phyloP scores from a whole-genome alignment of 2,797 vertebrate species.

The Microctenopoma stevenorrisi region DNA sequence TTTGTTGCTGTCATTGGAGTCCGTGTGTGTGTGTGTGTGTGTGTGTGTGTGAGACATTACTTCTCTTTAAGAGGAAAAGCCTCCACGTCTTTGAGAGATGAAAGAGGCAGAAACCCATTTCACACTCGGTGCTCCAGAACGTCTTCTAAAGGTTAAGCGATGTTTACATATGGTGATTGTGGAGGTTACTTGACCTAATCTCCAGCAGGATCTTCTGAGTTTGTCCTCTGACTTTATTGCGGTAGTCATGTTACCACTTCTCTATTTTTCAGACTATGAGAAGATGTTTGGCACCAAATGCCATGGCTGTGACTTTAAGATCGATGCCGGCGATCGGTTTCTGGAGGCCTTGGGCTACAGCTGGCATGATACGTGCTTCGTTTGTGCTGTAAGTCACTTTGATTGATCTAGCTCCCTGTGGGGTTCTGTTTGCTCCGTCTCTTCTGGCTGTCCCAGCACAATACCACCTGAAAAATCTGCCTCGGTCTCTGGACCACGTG shows the following conservation, averaged over 20 bases:
- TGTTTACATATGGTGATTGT: constrained; percentile 29
- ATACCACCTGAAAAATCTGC: constrained; percentile 60
- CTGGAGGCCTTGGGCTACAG: constrained; percentile 98
- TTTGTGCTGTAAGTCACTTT: constrained; percentile 93
- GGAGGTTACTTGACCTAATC: constrained; percentile 28
- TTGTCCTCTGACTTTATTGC: constrained; percentile 28
- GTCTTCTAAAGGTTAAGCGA: constrained; percentile 29
- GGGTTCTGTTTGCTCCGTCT: constrained; percentile 45
- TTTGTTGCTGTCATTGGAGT: constrained; percentile 17
- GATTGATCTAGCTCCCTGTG: constrained; percentile 68
- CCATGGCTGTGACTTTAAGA: constrained; percentile 99
- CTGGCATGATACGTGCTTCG: constrained; percentile 99
- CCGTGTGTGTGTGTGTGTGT: constrained; percentile 15
- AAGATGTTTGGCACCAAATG: constrained; percentile 99
- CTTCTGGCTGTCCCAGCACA: constrained; percentile 52
- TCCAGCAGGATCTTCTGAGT: constrained; percentile 14
- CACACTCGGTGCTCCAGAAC: constrained; percentile 19
- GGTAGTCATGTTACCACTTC: constrained; percentile 5
- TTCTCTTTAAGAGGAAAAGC: constrained; percentile 28
- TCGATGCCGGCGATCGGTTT: constrained; percentile 97
- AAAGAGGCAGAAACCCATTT: constrained; percentile 43
- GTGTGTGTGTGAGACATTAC: constrained; percentile 15
- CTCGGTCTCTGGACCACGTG: constrained; percentile 41
- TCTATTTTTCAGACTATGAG: constrained; percentile 89
- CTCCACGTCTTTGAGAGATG: constrained; percentile 39